phyloP scores from a whole-genome alignment of 2,888 invertebrate species.

The Noctua janthina region DNA sequence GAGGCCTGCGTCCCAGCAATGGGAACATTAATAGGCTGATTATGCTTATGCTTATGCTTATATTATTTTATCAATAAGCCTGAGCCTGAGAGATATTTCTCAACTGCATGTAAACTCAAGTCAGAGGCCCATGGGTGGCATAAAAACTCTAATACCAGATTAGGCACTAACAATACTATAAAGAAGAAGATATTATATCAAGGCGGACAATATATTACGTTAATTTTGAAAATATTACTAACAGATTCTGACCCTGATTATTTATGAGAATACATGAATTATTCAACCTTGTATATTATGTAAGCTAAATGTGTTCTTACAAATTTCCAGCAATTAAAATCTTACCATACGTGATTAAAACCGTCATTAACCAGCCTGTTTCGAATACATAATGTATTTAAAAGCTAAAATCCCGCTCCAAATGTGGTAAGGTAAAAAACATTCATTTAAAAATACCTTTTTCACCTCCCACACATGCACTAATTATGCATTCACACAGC shows the following conservation, averaged over 20 bases:
- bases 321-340: neutral
- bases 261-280: neutral
- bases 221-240: neutral
- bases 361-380: neutral
- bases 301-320: neutral
- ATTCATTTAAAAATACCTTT: neutral
- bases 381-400: constrained; percentile 3
- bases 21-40: no score
- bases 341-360: neutral
- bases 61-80: no score
- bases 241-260: no score
- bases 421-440: neutral
- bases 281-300: neutral
- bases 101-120: no score
- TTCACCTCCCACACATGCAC: neutral
- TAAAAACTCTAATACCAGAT: no score
- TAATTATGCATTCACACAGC: constrained; percentile 34
- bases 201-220: neutral
- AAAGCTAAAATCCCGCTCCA: neutral
- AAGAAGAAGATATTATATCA: neutral
- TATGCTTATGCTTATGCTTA: no score
- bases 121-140: no score
- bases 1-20: no score
- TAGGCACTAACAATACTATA: no score
- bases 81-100: no score